Evolutionary conservation across 2,797 vertebrate species (phyloP).

Genomic region (Serranus cabrilla): DNA sequence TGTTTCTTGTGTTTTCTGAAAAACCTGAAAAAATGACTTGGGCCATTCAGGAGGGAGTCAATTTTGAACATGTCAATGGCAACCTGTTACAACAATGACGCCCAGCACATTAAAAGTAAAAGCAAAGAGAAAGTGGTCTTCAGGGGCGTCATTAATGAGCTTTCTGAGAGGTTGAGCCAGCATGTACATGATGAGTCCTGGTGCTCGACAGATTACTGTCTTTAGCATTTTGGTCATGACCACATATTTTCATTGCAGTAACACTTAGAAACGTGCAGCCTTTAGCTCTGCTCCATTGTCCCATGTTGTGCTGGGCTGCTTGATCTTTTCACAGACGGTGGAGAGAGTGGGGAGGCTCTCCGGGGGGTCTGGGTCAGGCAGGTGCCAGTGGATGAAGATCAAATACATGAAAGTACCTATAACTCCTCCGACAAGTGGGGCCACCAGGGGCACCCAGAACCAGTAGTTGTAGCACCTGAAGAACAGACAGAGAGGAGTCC

Average conservation of each 20-base stretch:
- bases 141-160: no score
- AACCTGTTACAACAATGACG: no score
- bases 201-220: background rate
- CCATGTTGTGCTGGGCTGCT: background rate
- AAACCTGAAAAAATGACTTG: no score
- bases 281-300: constrained; percentile 45
- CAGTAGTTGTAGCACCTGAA: constrained; percentile 86
- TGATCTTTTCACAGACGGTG: constrained; percentile 43
- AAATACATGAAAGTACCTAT: constrained; percentile 82
- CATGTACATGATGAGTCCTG: no score
- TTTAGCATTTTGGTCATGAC: background rate
- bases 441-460: constrained; percentile 91
- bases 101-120: no score
- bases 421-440: constrained; percentile 82
- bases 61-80: no score
- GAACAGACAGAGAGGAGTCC: constrained; percentile 24
- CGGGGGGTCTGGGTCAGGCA: constrained; percentile 68
- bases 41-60: no score
- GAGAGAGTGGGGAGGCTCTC: background rate
- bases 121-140: no score
- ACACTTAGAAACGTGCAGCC: constrained; percentile 43
- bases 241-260: background rate
- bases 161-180: no score
- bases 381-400: constrained; percentile 87
- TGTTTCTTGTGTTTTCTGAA: no score